Conservation (phyloP, 2,797 vertebrate genomes). For the Notamacropus eugenii region DNA sequence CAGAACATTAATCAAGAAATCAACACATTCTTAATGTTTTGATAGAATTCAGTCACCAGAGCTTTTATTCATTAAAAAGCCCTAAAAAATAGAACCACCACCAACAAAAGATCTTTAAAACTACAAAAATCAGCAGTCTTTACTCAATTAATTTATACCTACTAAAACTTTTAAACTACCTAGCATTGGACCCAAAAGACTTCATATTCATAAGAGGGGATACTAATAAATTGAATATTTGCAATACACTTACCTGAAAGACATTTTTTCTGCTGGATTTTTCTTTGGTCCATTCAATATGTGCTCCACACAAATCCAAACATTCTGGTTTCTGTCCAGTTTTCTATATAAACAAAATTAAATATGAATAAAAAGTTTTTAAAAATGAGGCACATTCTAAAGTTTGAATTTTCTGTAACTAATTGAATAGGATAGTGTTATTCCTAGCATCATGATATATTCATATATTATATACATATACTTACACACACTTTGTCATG, state of each 20-base stretch:
- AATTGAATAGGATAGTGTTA: background rate
- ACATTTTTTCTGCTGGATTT: conserved; percentile 96
- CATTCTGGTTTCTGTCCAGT: conserved; percentile 90
- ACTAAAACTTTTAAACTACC: conserved; percentile 62
- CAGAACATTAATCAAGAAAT: conserved; percentile 81
- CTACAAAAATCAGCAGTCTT: conserved; percentile 33
- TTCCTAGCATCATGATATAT: background rate
- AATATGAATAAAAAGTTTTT: conserved; percentile 51
- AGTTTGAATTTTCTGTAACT: conserved; percentile 49
- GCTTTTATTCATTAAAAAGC: background rate
- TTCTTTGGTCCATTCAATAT: conserved; percentile 91
- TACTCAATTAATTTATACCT: conserved; percentile 58
- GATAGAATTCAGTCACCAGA: conserved; percentile 73
- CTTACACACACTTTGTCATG: background rate
- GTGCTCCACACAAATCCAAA: conserved; percentile 90
- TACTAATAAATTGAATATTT: conserved; percentile 60
- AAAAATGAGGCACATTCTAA: conserved; percentile 29
- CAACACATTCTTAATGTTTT: conserved; percentile 81
- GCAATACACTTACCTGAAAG: conserved; percentile 89
- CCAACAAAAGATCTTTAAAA: background rate
- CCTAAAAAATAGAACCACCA: background rate
- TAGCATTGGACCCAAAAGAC: conserved; percentile 57
- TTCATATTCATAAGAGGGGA: conserved; percentile 44
- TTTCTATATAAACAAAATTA: conserved; percentile 86
- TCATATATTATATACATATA: background rate